phyloP scores from a whole-genome alignment of 2,888 invertebrate genomes.

The Cetonia aurata region DNA sequence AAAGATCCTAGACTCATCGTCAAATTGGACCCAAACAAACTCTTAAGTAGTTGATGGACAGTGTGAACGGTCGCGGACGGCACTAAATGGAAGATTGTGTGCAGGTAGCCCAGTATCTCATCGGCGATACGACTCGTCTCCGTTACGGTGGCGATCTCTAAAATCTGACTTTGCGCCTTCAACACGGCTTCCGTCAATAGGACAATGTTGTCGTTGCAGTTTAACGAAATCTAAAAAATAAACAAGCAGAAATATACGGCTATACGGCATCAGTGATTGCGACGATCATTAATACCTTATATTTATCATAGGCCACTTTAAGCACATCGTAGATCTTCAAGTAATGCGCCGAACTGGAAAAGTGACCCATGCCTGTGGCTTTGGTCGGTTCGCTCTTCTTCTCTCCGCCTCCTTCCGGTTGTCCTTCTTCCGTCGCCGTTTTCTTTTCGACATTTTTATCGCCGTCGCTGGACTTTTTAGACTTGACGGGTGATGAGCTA shows the following conservation, averaged over 20 bases:
- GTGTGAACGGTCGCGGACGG: constrained; percentile 79
- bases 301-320: constrained; percentile 86
- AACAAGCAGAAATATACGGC: constrained; percentile 19
- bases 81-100: constrained; percentile 78
- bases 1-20: constrained; percentile 56
- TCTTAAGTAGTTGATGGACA: constrained; percentile 82
- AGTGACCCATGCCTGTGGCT: constrained; percentile 71
- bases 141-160: constrained; percentile 76
- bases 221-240: constrained; percentile 77
- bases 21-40: constrained; percentile 83
- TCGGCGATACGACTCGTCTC: constrained; percentile 84
- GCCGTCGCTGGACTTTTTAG: constrained; percentile 56
- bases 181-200: constrained; percentile 75
- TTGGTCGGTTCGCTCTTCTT: constrained; percentile 58
- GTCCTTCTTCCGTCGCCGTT: too few species aligned
- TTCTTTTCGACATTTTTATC: constrained; percentile 57
- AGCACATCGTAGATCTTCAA: constrained; percentile 86
- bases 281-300: too few species aligned
- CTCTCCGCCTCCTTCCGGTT: constrained; percentile 58
- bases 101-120: constrained; percentile 82
- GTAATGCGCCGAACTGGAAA: constrained; percentile 82
- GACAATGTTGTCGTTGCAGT: constrained; percentile 82
- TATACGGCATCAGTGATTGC: too few species aligned
- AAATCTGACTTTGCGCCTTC: constrained; percentile 76
- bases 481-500: constrained; percentile 59